Base-by-base conservation (phyloP, 2,113 vertebrate species). In the Hirundichthys speculiger region DNA sequence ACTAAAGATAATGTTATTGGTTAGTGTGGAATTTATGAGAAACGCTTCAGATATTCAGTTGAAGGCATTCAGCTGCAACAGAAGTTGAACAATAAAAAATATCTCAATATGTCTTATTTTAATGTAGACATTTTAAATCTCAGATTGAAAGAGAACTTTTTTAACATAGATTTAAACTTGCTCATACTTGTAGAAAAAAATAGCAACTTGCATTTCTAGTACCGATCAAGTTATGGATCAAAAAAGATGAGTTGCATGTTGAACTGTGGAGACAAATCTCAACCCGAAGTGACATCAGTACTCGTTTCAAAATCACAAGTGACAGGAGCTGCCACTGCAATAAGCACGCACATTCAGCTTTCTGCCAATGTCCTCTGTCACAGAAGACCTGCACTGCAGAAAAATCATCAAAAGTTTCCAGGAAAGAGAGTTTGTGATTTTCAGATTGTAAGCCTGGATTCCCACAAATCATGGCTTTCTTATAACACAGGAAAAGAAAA, bases 261-360 rank as follows among this genome's bases (percentile, higher is more conserved):
- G 51, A 59, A 48, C 21, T 59, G 47, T 50, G 41, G 34, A 57
- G 20, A 52, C 51, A 65, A 20, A 50, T 71, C 61, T 30, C 30
- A 56, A 53, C 54, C 58, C 66, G 51, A 80, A 71, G 61, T 66
- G 70, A 71, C 65, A 71, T 50, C 30, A 56, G 46, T n/a, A 60
- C 25, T 69, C 43, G 15, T 65, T 68, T 72, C 47, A 53, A 50
- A 72, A 76, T 64, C 18, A 46, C 52, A 64, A 59, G 68, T 78
- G 80, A 79, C 82, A 39, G 62, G n/a, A 43, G 57, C 73, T 80
- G 80, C 84, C 85, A 68, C 67, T 55, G 53, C 57, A 60, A 77
- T 75, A 74, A 72, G 67, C 53, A 54, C 73, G 62, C 15, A 15
- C 64, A 25, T 43, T 30, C 56, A 41, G 20, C 46, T 34, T 45